phyloP scores from a whole-genome alignment of 1,140 invertebrate species.

The Nylanderia fulva region DNA sequence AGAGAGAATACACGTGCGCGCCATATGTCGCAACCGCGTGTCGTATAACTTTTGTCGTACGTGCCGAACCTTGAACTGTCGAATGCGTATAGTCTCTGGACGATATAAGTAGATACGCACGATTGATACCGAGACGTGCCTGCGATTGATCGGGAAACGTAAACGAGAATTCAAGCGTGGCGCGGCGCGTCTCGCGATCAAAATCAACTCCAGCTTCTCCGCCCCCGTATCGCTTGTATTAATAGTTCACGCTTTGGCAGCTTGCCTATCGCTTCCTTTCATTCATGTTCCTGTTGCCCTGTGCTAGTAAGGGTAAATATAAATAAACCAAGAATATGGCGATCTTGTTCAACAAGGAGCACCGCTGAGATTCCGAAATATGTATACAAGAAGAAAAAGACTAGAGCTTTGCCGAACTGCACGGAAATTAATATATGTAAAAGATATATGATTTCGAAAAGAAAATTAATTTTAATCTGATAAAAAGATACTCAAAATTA shows the following conservation, averaged over 20 bases:
- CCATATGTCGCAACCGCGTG: conserved; percentile 65
- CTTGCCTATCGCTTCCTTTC: conserved; percentile 78
- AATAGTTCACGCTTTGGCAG: conserved; percentile 78
- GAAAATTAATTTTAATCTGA: not conserved
- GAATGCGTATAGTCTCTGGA: not conserved
- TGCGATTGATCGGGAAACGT: conserved; percentile 43
- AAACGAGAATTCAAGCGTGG: conserved; percentile 29
- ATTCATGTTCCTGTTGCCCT: conserved; percentile 76
- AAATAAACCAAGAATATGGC: conserved; percentile 71
- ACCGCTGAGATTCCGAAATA: not conserved
- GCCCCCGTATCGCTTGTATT: conserved; percentile 73
- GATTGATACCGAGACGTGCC: not conserved
- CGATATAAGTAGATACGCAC: not conserved
- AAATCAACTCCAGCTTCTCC: conserved; percentile 56
- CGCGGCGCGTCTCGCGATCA: conserved; percentile 48
- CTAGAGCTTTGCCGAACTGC: not conserved
- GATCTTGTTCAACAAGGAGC: conserved; percentile 27
- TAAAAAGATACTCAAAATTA: not conserved
- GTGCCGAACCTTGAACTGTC: conserved; percentile 72
- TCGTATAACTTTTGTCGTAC: conserved; percentile 54
- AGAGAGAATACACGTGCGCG: conserved; percentile 70
- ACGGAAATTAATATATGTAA: not conserved
- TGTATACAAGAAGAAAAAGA: not conserved
- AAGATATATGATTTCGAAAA: not conserved
- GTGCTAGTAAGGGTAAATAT: conserved; percentile 71